phyloP scores from a whole-genome alignment of 2,797 vertebrate species.

The Darevskia nairensis region DNA sequence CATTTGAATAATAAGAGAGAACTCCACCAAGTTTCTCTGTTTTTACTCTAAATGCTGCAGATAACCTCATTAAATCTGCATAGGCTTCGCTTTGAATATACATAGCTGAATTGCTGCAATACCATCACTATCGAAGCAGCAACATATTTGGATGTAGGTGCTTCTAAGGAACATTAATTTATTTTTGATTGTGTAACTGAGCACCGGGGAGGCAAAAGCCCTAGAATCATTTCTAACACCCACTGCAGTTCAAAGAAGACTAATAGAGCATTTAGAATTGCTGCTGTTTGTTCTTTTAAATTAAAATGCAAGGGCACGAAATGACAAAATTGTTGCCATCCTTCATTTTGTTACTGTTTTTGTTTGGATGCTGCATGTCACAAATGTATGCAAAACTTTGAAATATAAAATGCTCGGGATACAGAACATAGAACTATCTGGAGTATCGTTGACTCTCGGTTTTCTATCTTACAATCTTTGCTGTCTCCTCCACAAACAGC shows the following conservation, averaged over 20 bases:
- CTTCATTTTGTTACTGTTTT: constrained; percentile 9
- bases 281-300: not conserved
- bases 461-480: not conserved
- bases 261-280: not conserved
- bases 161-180: constrained; percentile 24
- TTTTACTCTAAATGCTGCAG: constrained; percentile 16
- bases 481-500: too few species aligned
- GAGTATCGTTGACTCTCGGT: not conserved
- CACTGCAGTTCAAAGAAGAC: not conserved
- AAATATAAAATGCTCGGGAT: not conserved
- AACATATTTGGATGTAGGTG: not conserved
- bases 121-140: constrained; percentile 29
- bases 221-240: not conserved
- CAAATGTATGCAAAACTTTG: not conserved
- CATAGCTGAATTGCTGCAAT: constrained; percentile 38
- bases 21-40: not conserved
- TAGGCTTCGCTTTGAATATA: not conserved
- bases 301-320: not conserved
- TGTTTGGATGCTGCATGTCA: not conserved
- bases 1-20: constrained; percentile 29
- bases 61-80: constrained; percentile 37
- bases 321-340: not conserved
- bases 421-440: not conserved
- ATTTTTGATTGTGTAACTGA: constrained; percentile 50
- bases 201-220: not conserved